These are phyloP conservation scores for Colletes latitarsis DNA, from an alignment of 1,140 invertebrate species.

Conservation along the genomic window DNA sequence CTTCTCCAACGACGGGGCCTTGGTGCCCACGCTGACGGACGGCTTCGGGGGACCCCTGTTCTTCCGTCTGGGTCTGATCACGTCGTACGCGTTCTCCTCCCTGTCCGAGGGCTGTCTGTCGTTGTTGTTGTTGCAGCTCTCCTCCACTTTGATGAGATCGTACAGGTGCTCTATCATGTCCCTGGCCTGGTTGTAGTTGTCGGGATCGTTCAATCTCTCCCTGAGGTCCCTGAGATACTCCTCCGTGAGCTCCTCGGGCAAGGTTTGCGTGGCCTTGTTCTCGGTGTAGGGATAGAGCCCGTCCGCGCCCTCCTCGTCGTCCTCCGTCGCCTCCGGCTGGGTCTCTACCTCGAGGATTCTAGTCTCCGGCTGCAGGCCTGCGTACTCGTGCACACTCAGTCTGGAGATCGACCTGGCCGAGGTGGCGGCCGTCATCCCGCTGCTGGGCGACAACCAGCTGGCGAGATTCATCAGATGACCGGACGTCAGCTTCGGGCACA, in stretches of 20 bases:
- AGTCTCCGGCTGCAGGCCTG: slow-evolving; percentile 82
- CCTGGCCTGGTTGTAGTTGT: slow-evolving; percentile 87
- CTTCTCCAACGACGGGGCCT: slow-evolving; percentile 84
- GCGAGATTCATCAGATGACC: slow-evolving; percentile 71
- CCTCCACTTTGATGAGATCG: slow-evolving; percentile 88
- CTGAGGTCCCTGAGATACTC: slow-evolving; percentile 87
- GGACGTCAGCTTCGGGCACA: slow-evolving; percentile 79
- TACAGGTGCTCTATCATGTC: slow-evolving; percentile 91
- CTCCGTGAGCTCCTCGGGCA: slow-evolving; percentile 88
- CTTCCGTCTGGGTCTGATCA: slow-evolving; percentile 80
- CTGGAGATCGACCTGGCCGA: slow-evolving; percentile 84
- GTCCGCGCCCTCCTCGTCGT: slow-evolving; percentile 71
- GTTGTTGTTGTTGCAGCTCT: slow-evolving; percentile 84
- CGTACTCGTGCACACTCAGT: slow-evolving; percentile 85
- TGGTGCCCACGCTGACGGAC: slow-evolving; percentile 83
- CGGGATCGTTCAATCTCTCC: slow-evolving; percentile 87
- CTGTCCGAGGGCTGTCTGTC: slow-evolving; percentile 69
- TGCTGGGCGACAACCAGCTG: slow-evolving; percentile 74
- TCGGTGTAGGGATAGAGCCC: slow-evolving; percentile 81
- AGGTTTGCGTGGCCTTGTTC: slow-evolving; percentile 87
- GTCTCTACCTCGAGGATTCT: slow-evolving; percentile 73
- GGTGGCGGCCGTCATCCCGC: slow-evolving; percentile 77
- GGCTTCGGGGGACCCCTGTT: slow-evolving; percentile 77
- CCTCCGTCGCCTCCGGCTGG: slow-evolving; percentile 62
- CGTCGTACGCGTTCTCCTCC: slow-evolving; percentile 86